Percentiles rank a stretch among this genome's conserved stretches.
Conservation (phyloP, 2,797 vertebrate species). For the Coilia nasus region DNA sequence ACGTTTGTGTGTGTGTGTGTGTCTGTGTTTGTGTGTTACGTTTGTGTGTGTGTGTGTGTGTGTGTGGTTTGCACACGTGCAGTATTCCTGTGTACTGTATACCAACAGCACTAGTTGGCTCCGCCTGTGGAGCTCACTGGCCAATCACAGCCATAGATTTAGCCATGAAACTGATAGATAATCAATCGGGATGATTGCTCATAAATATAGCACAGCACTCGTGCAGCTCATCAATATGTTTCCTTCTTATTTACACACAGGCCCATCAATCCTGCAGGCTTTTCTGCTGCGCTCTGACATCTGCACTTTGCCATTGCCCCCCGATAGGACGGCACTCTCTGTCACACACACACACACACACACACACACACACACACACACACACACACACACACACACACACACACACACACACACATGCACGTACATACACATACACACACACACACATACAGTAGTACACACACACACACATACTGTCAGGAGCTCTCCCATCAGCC, state of each 20-base stretch:
- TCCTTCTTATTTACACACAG: not conserved
- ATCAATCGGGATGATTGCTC: not conserved
- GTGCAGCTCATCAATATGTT: not conserved
- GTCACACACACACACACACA: no score
- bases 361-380: no score
- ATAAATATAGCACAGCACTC: not conserved
- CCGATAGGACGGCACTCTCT: no score
- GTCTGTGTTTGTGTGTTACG: no score
- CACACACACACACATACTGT: not conserved
- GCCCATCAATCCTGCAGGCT: not conserved
- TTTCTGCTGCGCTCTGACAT: not conserved
- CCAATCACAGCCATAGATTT: not conserved
- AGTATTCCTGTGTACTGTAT: no score
- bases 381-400: not conserved
- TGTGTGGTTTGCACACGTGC: no score
- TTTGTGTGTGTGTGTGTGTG: no score
- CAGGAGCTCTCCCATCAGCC: no score
- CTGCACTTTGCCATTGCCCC: not conserved
- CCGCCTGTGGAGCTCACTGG: no score
- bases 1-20: no score
- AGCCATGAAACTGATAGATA: not conserved
- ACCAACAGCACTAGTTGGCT: no score
- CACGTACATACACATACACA: conserved; percentile 7
- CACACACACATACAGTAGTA: no score
- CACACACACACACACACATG: conserved; percentile 13